Conservation (phyloP, 1,140 invertebrate genomes). For the Trypoxylus dichotomus region DNA sequence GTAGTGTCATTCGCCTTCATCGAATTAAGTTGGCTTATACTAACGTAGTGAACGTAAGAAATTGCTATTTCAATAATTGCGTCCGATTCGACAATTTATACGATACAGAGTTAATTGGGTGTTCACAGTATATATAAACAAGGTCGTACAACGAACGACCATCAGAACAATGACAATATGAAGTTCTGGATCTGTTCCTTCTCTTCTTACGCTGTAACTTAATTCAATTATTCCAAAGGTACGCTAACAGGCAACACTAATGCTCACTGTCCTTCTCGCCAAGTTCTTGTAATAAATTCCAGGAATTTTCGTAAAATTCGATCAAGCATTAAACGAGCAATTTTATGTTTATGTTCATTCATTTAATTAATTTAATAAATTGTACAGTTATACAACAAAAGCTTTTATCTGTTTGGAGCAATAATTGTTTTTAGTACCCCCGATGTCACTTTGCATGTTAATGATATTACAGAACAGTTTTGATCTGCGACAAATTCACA, state of each 20-base stretch:
- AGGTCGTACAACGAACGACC: neutral
- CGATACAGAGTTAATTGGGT: neutral
- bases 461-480: too few relatives aligned
- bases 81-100: conserved; percentile 1
- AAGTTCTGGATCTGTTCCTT: neutral
- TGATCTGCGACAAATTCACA: too few relatives aligned
- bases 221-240: neutral
- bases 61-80: neutral
- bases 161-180: neutral
- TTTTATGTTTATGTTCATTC: neutral
- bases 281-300: neutral
- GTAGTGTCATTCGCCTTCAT: neutral
- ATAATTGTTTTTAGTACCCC: too few relatives aligned
- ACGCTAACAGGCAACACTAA: neutral
- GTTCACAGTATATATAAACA: conserved; percentile 9
- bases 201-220: neutral
- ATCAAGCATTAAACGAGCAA: neutral
- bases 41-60: neutral
- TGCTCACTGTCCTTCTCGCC: neutral
- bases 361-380: too few relatives aligned
- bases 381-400: too few relatives aligned
- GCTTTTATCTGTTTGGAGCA: too few relatives aligned
- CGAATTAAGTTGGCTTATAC: neutral
- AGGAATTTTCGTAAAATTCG: neutral
- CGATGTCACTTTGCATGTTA: too few relatives aligned